A percentile compares a stretch with the other conserved stretches of the same genome.
These are phyloP conservation scores for Prosapia bicincta DNA, from an alignment of 2,888 invertebrate genomes.

Conservation along the genomic window DNA sequence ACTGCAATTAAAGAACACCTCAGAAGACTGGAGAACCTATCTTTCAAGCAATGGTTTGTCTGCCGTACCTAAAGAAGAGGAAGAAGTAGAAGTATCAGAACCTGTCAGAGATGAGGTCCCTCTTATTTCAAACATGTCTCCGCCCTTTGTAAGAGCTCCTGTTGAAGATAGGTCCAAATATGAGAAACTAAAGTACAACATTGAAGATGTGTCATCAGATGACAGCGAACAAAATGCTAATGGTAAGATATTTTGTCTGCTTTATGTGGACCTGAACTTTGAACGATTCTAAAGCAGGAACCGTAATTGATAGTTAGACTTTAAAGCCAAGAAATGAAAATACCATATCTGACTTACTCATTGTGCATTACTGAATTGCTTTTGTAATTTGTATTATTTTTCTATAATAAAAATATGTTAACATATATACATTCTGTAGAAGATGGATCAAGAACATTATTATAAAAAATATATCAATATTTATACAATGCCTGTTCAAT, in stretches of 20 bases:
- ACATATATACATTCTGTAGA: no score
- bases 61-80: slow-evolving; percentile 13
- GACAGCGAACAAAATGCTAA: slow-evolving; percentile 43
- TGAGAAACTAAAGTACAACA: slow-evolving; percentile 64
- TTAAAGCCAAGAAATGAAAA: no score
- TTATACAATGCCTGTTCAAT: no score
- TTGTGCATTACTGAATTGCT: no score
- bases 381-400: no score
- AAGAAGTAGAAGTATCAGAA: neutral
- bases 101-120: neutral
- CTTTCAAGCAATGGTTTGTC: slow-evolving; percentile 20
- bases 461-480: no score
- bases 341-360: no score
- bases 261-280: no score
- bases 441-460: no score
- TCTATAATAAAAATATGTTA: no score
- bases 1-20: slow-evolving; percentile 2
- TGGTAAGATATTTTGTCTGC: slow-evolving; percentile 17
- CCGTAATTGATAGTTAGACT: no score
- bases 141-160: slow-evolving; percentile 59
- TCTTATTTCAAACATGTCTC: slow-evolving; percentile 42
- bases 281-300: no score
- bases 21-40: slow-evolving; percentile 25
- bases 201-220: slow-evolving; percentile 55
- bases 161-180: slow-evolving; percentile 72